Conservation (phyloP, 2,797 vertebrate genomes). For the Eremophila alpestris region DNA sequence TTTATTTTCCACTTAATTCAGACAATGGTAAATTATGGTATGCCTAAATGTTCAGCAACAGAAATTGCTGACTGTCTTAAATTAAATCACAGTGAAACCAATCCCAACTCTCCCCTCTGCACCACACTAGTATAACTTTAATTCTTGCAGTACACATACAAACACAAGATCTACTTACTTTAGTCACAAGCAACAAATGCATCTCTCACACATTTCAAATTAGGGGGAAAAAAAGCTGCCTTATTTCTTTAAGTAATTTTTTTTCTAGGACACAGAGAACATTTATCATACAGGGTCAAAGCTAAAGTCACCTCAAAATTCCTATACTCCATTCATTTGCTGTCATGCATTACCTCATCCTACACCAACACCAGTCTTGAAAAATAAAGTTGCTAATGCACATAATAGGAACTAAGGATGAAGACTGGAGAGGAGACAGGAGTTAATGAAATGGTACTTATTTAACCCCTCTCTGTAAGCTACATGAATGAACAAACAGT, state of each 20-base stretch:
- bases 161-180: neutral
- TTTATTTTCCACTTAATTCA: neutral
- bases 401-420: neutral
- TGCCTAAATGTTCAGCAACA: neutral
- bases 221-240: neutral
- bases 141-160: neutral
- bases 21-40: neutral
- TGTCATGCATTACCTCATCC: neutral
- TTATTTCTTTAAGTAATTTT: neutral
- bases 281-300: neutral
- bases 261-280: neutral
- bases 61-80: neutral
- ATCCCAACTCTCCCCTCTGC: neutral
- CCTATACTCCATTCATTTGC: neutral
- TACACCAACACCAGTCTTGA: neutral
- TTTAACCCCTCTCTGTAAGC: neutral
- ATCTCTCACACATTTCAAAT: neutral
- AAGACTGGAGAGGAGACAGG: neutral
- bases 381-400: neutral
- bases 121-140: neutral
- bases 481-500: neutral
- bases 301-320: neutral
- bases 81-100: neutral
- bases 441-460: neutral
- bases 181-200: neutral